Percentiles rank a stretch among this genome's conserved stretches.
phyloP scores from a whole-genome alignment of 2,888 invertebrate species.

The Acanthosepion pharaonis region DNA sequence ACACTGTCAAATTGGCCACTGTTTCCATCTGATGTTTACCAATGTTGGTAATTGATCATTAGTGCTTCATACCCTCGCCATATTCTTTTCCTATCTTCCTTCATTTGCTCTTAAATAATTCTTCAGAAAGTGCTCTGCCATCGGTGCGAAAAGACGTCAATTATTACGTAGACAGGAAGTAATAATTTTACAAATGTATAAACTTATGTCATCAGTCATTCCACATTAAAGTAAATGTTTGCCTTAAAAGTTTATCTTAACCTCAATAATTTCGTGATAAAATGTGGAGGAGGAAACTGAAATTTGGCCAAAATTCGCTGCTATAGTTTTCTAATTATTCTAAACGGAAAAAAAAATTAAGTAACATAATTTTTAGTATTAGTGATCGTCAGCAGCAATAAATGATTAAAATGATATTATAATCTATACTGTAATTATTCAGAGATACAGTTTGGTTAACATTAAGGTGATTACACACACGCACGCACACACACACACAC shows the following conservation, averaged over 20 bases:
- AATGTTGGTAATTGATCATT: not conserved
- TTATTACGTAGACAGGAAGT: not conserved
- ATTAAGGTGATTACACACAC: too few species aligned
- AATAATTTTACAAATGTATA: not conserved
- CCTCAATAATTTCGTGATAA: not conserved
- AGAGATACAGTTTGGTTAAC: too few species aligned
- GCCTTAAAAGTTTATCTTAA: not conserved
- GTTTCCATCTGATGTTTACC: not conserved
- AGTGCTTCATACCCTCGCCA: not conserved
- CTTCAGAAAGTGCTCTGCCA: not conserved
- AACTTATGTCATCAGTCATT: not conserved
- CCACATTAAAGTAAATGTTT: not conserved
- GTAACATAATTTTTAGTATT: too few species aligned
- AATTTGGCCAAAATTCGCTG: not conserved
- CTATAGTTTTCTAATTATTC: too few species aligned
- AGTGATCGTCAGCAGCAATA: too few species aligned
- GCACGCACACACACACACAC: too few species aligned
- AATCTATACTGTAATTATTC: too few species aligned
- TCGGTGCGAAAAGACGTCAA: too few species aligned
- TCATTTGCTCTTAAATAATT: not conserved
- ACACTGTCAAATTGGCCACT: not conserved
- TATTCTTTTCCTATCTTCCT: not conserved
- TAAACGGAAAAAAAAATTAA: too few species aligned
- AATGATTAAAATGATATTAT: too few species aligned
- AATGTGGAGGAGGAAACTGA: not conserved